phyloP scores from a whole-genome alignment of 2,797 vertebrate species.

The Anguilla anguilla region DNA sequence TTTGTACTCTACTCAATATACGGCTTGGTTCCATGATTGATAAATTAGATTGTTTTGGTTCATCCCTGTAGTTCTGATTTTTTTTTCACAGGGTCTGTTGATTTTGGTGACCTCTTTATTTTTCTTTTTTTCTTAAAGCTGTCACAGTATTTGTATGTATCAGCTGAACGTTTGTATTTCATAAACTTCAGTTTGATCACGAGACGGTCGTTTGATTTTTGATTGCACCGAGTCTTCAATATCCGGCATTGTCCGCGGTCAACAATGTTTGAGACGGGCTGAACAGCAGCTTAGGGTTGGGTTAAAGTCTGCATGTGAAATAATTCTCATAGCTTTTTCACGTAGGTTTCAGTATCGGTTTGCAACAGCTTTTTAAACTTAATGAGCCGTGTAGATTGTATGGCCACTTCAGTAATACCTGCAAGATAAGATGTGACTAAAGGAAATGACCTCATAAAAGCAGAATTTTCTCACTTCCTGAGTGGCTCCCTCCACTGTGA shows the following conservation, averaged over 20 bases:
- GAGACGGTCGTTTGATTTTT: conserved; percentile 21
- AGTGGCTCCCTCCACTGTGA: neutral
- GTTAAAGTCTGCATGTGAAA: neutral
- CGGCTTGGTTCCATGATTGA: neutral
- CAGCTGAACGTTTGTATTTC: neutral
- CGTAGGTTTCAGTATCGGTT: neutral
- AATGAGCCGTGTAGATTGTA: neutral
- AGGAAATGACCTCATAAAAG: neutral
- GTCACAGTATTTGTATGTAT: neutral
- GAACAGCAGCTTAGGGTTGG: no score
- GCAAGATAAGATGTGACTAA: neutral
- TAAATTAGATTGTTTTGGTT: neutral
- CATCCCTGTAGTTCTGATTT: neutral
- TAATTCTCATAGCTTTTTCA: neutral
- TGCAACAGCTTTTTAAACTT: neutral
- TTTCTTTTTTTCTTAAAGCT: no score
- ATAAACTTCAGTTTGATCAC: conserved; percentile 29
- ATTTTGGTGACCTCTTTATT: neutral
- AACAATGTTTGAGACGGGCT: no score
- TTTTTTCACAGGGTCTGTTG: neutral
- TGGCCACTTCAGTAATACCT: neutral
- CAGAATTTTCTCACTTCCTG: neutral
- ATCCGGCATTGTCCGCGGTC: conserved; percentile 1
- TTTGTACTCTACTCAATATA: neutral
- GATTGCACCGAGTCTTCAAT: neutral